Base-by-base conservation (phyloP, 2,888 invertebrate species). In the Drosophila imparisetae region DNA sequence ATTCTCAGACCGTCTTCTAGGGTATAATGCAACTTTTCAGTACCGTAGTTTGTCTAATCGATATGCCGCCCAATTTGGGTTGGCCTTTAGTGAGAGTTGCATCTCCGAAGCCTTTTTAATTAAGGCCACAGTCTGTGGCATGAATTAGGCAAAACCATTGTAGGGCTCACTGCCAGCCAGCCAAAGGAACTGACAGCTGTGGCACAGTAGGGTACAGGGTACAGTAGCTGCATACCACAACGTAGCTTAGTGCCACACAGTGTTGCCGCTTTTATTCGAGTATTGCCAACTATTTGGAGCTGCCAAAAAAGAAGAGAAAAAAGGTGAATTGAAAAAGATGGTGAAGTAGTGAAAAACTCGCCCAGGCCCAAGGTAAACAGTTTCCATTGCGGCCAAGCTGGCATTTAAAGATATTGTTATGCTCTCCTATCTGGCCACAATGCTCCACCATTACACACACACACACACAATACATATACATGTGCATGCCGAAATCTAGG, bases 401-500 rank as follows among this genome's bases (percentile, higher is more conserved):
- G 52, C 81, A 74, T 64, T 76, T 79, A 72, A 81, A 87, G 79
- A 84, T 87, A 83, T 64, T 60, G 54, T 63, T 50, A 42, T 55
- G 66, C 62, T 21, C 29, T 65, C 59, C 68, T 77, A 82, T 78
- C 72, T 76, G 53, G 54, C 65, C 42, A 58, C 66, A 78, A 60
- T 67, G 42, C 49, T 30, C 18, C 64, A 70, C 38, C 52, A 53
- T 21, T 30, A 29, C 32, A 55, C 30, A 36, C 3, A 36, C 36
- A 36, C 36, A 36, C 36, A 36, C 13, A 15, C 24, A 24, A 62
- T 2, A 38, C 4, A 36, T 21, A 29, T 50, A 48, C 79, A 58
- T 64, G 67, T 82, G 77, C 69, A 70, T 75, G 66, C 72, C 52
- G 21, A 75, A 81, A 81, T 75, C 81, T 81, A 72, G 84, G 78